Conservation (phyloP, 2,113 vertebrate species). For the Megaceryle maxima region DNA sequence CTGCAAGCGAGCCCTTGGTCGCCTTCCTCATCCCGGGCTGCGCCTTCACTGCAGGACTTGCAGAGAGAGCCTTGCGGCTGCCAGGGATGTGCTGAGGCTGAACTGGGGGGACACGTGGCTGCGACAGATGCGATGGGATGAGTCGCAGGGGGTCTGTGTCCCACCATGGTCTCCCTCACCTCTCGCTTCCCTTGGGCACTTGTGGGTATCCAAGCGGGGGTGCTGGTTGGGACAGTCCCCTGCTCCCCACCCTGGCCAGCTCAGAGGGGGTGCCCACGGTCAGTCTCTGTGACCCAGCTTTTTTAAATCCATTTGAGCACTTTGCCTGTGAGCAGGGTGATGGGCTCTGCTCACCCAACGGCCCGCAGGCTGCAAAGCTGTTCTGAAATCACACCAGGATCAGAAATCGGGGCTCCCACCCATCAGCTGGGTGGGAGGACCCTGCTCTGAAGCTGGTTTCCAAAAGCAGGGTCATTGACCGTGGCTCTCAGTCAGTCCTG, state of each 20-base stretch:
- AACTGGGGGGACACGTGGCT: not conserved
- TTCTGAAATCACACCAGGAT: not conserved
- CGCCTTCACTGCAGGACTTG: not conserved
- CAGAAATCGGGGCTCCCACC: not conserved
- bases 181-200: not conserved
- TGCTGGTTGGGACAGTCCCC: not conserved
- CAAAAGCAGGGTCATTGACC: not conserved
- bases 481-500: not conserved
- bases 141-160: not conserved
- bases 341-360: not conserved
- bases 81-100: not conserved
- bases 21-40: not conserved
- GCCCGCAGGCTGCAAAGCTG: not conserved
- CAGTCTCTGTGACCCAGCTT: fast-evolving
- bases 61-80: not conserved
- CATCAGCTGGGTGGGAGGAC: not conserved
- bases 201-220: fast-evolving
- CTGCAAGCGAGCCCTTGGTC: not conserved
- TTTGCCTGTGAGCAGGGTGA: not conserved
- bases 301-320: not conserved
- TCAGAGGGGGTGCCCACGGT: not conserved
- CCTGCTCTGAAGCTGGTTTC: not conserved
- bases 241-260: not conserved
- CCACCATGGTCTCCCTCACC: not conserved
- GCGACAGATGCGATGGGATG: not conserved